These are phyloP conservation scores for Cryptus armator DNA, from an alignment of 2,888 invertebrate genomes.

Conservation along the genomic window DNA sequence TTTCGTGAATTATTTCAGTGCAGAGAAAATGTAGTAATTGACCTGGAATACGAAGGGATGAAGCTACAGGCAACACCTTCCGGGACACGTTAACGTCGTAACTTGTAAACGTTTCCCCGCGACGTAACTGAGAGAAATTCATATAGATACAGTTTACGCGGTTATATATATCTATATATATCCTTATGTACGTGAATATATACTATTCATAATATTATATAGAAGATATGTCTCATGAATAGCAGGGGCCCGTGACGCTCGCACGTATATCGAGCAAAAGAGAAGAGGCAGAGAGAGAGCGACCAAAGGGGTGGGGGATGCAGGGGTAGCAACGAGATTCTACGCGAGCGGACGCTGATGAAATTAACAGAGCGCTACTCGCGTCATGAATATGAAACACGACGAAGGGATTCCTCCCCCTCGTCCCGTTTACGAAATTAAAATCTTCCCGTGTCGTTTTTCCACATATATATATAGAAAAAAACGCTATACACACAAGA, in stretches of 20 bases:
- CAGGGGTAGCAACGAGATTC: constrained; percentile 55
- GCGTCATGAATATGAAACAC: constrained; percentile 77
- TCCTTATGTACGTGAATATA: background rate
- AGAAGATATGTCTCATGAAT: constrained; percentile 65
- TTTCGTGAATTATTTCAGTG: background rate
- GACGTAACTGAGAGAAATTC: constrained; percentile 30
- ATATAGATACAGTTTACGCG: background rate
- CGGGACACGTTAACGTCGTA: constrained; percentile 13
- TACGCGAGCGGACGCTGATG: constrained; percentile 69
- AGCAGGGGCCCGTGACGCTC: constrained; percentile 50
- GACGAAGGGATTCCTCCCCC: constrained; percentile 66
- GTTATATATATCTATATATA: background rate
- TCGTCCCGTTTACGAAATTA: constrained; percentile 69
- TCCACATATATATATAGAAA: constrained; percentile 20
- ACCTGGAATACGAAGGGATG: background rate
- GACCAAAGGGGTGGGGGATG: background rate
- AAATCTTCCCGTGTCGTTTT: constrained; percentile 66
- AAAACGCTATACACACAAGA: background rate
- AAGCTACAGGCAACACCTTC: background rate
- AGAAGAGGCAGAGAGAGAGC: constrained; percentile 42
- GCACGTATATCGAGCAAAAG: constrained; percentile 33
- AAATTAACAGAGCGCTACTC: constrained; percentile 75
- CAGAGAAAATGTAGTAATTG: background rate
- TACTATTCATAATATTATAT: constrained; percentile 33
- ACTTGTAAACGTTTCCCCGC: constrained; percentile 45